These are phyloP conservation scores for Ephestia elutella DNA, from an alignment of 1,140 invertebrate genomes.

Conservation along the genomic window DNA sequence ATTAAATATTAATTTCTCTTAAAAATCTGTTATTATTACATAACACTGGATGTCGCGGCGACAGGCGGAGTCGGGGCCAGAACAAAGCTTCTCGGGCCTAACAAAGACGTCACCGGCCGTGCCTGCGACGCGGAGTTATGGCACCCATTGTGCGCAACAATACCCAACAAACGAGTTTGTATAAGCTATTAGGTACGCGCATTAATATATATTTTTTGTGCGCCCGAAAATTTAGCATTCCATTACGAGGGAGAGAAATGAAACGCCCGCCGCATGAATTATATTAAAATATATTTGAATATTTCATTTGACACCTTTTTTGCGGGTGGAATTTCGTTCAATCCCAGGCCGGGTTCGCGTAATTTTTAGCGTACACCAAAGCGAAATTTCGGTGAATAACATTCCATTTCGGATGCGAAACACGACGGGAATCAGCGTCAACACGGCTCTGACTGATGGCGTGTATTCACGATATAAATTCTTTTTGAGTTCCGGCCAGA, in stretches of 20 bases:
- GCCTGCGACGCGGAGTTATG: constrained; percentile 70
- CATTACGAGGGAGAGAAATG: constrained; percentile 73
- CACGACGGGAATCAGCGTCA: constrained; percentile 68
- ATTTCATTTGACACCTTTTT: constrained; percentile 75
- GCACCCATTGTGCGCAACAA: constrained; percentile 71
- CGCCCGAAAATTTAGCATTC: constrained; percentile 73
- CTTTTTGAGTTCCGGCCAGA: constrained; percentile 49
- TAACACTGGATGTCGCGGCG: constrained; percentile 50
- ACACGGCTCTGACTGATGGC: constrained; percentile 68
- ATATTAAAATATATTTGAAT: constrained; percentile 75
- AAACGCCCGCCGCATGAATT: constrained; percentile 73
- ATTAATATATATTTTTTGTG: constrained; percentile 75
- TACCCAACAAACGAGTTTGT: constrained; percentile 74
- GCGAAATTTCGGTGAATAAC: constrained; percentile 68
- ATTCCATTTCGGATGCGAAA: constrained; percentile 70
- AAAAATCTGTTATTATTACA: too few species aligned
- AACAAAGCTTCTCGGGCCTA: constrained; percentile 60
- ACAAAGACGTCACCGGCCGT: constrained; percentile 72
- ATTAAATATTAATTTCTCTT: too few species aligned
- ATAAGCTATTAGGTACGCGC: constrained; percentile 74
- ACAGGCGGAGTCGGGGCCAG: constrained; percentile 55
- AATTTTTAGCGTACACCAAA: constrained; percentile 68
- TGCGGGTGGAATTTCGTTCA: constrained; percentile 69
- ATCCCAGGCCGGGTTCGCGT: constrained; percentile 58
- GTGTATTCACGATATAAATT: constrained; percentile 61